Evolutionary conservation across 2,113 vertebrate genomes (phyloP).

Genomic region (Alethe diademata): DNA sequence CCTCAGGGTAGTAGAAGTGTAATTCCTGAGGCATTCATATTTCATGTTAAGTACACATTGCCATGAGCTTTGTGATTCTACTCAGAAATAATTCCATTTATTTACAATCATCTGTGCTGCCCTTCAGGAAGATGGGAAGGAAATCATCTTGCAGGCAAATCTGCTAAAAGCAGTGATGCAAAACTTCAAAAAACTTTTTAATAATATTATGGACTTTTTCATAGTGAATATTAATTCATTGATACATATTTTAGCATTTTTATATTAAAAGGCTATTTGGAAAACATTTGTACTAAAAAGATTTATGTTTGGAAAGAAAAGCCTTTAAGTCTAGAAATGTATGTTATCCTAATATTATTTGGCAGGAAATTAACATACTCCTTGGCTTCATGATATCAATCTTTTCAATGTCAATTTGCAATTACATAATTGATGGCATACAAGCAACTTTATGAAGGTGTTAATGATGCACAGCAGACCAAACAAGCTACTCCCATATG

Average conservation of each 20-base stretch:
- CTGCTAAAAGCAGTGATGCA: background rate
- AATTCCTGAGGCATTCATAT: background rate
- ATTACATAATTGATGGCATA: conserved; percentile 18
- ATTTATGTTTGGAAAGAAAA: background rate
- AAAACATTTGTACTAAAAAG: background rate
- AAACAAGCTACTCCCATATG: conserved; percentile 5
- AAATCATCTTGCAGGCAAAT: background rate
- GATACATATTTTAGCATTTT: background rate
- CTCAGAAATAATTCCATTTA: conserved; percentile 20
- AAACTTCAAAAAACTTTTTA: background rate
- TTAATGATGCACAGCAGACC: conserved; percentile 26
- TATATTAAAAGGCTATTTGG: background rate
- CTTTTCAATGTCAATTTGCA: background rate
- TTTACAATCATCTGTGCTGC: background rate
- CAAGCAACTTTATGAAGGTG: conserved; percentile 1
- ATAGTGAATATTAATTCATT: background rate
- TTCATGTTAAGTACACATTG: background rate
- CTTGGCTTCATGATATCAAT: background rate
- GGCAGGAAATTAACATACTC: background rate
- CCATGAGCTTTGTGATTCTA: background rate
- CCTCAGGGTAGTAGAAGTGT: background rate
- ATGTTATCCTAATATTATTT: background rate
- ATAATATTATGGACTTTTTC: background rate
- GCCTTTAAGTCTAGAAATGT: background rate
- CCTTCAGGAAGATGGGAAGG: background rate